Evolutionary conservation across 2,888 invertebrate genomes (phyloP).

Genomic region (Minunthozetes semirufus): DNA sequence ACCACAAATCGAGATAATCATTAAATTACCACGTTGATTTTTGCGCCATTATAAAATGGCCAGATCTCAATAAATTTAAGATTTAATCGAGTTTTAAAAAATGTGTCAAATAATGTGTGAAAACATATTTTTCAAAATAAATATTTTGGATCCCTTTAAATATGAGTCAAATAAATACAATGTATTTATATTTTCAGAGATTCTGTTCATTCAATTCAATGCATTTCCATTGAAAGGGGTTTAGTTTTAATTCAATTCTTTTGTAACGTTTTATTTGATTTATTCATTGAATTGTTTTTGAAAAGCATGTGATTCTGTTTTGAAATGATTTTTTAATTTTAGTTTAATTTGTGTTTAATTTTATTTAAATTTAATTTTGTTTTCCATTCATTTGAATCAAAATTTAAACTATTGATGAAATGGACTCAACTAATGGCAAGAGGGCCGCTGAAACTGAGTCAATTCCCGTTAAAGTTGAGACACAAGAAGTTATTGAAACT

Average conservation of each 20-base stretch:
- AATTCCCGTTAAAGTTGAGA: no score
- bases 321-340: neutral
- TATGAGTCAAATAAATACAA: neutral
- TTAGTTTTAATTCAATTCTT: neutral
- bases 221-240: neutral
- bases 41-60: neutral
- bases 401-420: neutral
- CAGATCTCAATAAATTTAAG: no score
- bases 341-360: neutral
- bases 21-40: neutral
- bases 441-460: no score
- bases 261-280: no score
- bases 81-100: no score
- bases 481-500: no score
- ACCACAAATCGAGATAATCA: neutral
- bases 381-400: no score
- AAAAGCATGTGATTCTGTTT: neutral
- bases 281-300: no score
- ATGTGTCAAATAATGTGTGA: no score
- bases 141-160: no score
- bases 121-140: no score
- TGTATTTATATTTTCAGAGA: neutral
- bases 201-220: neutral
- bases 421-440: neutral
- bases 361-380: neutral